phyloP scores from a whole-genome alignment of 2,888 invertebrate genomes.

The Tachystola acroxantha region DNA sequence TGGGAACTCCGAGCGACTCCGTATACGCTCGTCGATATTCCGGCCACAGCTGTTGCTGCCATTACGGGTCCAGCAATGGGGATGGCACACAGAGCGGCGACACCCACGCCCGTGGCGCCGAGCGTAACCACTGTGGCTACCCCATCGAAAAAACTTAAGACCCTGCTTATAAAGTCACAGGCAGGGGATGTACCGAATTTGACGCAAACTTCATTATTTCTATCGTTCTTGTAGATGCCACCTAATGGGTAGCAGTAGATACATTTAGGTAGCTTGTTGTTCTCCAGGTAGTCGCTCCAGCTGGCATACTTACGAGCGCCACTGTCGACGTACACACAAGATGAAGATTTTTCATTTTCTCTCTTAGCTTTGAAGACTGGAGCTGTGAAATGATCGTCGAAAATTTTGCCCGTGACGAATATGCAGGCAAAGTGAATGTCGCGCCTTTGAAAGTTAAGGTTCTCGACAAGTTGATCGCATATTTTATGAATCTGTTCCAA shows the following conservation, averaged over 20 bases:
- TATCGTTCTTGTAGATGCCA: constrained; percentile 2
- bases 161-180: constrained; percentile 7
- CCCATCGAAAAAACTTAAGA: constrained; percentile 3
- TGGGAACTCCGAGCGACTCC: constrained; percentile 5
- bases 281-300: constrained; percentile 5
- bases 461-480: constrained; percentile 8
- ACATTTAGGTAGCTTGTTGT: constrained; percentile 6
- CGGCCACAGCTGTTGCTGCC: constrained; percentile 8
- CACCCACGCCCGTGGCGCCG: constrained; percentile 3
- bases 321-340: constrained; percentile 6
- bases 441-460: neutral
- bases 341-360: constrained; percentile 1
- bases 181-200: constrained; percentile 10
- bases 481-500: constrained; percentile 7
- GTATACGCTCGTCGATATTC: constrained; percentile 8
- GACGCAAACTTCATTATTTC: constrained; percentile 4
- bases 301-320: constrained; percentile 6
- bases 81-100: constrained; percentile 5
- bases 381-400: constrained; percentile 7
- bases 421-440: constrained; percentile 10
- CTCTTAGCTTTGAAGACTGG: constrained; percentile 10
- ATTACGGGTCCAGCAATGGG: constrained; percentile 8
- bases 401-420: constrained; percentile 6
- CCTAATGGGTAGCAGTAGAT: constrained; percentile 8
- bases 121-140: constrained; percentile 5